Percentiles rank a stretch among this genome's conserved stretches.
phyloP scores from a whole-genome alignment of 2,113 vertebrate species.

The Origma solitaria region DNA sequence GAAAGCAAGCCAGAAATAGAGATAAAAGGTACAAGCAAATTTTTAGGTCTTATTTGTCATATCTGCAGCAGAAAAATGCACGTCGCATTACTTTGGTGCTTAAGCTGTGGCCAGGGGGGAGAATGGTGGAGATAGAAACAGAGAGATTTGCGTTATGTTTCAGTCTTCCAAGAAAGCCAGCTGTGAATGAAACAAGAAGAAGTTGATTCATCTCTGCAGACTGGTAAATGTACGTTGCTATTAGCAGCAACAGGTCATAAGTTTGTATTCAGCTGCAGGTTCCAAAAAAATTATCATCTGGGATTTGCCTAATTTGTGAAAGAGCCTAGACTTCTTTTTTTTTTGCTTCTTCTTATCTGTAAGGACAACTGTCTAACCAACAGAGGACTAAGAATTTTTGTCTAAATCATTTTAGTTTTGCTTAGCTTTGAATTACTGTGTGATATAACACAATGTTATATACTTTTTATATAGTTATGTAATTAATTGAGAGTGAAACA shows the following conservation, averaged over 20 bases:
- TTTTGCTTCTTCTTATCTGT: background rate
- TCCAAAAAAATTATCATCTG: background rate
- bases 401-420: background rate
- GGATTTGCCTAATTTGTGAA: background rate
- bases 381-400: background rate
- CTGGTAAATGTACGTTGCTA: background rate
- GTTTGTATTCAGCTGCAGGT: background rate
- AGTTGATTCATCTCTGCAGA: background rate
- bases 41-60: background rate
- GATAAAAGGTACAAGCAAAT: background rate
- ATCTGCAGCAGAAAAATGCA: background rate
- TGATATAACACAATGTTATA: background rate
- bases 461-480: background rate
- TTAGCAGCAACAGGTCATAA: background rate
- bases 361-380: background rate
- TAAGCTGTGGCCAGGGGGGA: fast-evolving
- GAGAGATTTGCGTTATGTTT: background rate
- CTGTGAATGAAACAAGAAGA: background rate
- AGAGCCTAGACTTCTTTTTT: background rate
- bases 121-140: background rate
- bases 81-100: fast-evolving
- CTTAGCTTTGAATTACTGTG: background rate
- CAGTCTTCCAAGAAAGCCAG: background rate
- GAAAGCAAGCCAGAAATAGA: background rate
- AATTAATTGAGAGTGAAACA: background rate